Base-by-base conservation (phyloP, 2,113 vertebrate species). In the Oceanodroma tethys region DNA sequence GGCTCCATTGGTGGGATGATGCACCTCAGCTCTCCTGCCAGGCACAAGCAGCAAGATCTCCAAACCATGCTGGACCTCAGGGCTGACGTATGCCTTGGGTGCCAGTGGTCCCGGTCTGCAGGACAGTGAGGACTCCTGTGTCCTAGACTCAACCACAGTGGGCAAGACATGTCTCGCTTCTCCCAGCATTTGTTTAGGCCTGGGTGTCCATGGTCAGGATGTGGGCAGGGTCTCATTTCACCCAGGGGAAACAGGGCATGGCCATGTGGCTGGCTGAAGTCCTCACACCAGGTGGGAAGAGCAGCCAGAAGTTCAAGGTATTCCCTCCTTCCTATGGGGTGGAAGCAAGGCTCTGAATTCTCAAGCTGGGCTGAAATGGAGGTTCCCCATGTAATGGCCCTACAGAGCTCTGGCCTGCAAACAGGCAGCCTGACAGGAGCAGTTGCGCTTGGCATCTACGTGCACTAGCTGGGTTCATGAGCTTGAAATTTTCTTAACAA, bases 1-100 rank as follows among this genome's bases (percentile, higher is more conserved):
- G 80, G 80, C 80, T 97, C 95, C 90, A 30, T 63, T 74, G 72
- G 92, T 94, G 86, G 90, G 65, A 92, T 88, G 89, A 93, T 91
- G 89, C 76, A 94, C 75, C 88, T 90, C 56, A 17, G 65, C 60
- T 76, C 88, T 75, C 92, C 88, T 43, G 66, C 88, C 34, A 78
- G 72, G 88, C 73, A 71, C n/a, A 30, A 66, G 12, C 47, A 47
- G 59, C 68, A 87, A 9, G 36, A 38, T 68, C 42, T 27, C 60
- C 81, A 86, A 67, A 36, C 5, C 36, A 3, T 0, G 30, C 62
- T 72, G 58, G 62, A 29, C 42, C 60, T 38, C 52, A 32, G 84
- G 34, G 16, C 71, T 93, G 75, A 2, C 0, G 1, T 14, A 11
- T 7, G 20, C 53, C 30, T 4, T 3, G 32, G 20, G 6, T 55